Percentiles rank a stretch among this genome's conserved stretches.
Evolutionary conservation across 2,888 invertebrate species (phyloP).

Genomic region (Euphydryas editha): DNA sequence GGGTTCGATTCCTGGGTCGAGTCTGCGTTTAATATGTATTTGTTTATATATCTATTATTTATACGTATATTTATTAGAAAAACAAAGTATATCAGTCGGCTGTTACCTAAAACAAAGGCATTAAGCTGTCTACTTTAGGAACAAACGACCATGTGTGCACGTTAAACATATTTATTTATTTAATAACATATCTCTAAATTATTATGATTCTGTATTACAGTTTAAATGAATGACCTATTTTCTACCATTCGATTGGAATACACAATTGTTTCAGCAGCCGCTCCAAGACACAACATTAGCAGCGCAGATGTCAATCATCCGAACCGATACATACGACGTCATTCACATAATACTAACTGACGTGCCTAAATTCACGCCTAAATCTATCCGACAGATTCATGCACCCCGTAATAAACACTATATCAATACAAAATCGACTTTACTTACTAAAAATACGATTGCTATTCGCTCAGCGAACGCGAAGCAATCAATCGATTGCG

Average conservation of each 20-base stretch:
- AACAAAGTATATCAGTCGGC: no score
- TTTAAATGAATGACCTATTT: background rate
- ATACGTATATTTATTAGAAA: no score
- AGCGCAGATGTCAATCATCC: slow-evolving; percentile 36
- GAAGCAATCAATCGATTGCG: slow-evolving; percentile 62
- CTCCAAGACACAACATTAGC: slow-evolving; percentile 22
- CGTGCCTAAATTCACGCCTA: slow-evolving; percentile 54
- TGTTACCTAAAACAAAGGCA: no score
- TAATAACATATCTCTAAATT: background rate
- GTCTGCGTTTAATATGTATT: no score
- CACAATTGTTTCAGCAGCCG: slow-evolving; percentile 34
- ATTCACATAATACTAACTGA: slow-evolving; percentile 42
- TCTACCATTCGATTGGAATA: background rate
- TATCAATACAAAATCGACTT: slow-evolving; percentile 28
- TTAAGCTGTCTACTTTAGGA: no score
- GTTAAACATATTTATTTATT: no score
- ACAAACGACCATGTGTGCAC: no score
- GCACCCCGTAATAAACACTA: slow-evolving; percentile 32
- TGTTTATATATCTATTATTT: no score
- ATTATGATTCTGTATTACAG: background rate
- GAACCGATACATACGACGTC: slow-evolving; percentile 35
- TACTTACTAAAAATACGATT: slow-evolving; percentile 37
- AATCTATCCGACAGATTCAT: slow-evolving; percentile 67
- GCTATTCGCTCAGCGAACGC: slow-evolving; percentile 31
- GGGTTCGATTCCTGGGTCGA: no score